Base-by-base conservation (phyloP, 2,888 invertebrate species). In the Drosophila borealis region DNA sequence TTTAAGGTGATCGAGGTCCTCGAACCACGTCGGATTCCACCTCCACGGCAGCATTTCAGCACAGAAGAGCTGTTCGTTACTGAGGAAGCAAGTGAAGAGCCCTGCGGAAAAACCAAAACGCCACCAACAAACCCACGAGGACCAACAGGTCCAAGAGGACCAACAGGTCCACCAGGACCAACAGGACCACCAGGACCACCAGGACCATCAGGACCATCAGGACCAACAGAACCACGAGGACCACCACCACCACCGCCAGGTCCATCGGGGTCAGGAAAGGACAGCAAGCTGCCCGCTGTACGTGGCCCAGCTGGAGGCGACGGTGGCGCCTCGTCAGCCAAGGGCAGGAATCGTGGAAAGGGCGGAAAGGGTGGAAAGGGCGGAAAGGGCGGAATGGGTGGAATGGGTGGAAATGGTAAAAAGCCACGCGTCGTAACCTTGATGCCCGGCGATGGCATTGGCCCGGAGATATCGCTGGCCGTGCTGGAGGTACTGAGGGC, bases 361-460 rank as follows among this genome's bases (percentile, higher is more conserved):
- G 8, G 9, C 6, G 64, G 56, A 54, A 3, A 6, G 5, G 25
- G 14, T 5, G 37, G 44, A 4, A 19, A 33, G 0, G 39, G 36
- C 4, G 49, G 13, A 1, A 11, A 2, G 17, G 19, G 17, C 1
- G 29, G 14, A 0, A 33, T 17, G 10, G n/a, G 9, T 4, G 49
- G 13, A 2, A 11, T 2, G 33, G 34, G 17, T 4, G 29, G 14
- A 1, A 36, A 17, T 1, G 41, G 2, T 6, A 14, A 4, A 0
- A 55, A 72, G 9, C 10, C 44, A 5, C 70, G 76, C 1, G 44
- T 59, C 11, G 46, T 98, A 76, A 99, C 99, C 2, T 93, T 99
- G 60, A 99, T 99, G 89, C 98, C 99, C 29, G 99, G 99, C 37
- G 99, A 99, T 94, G 99, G 99, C 61, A 99, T 99, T 90, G 99